Evolutionary conservation across 2,797 vertebrate genomes (phyloP).

Genomic region (Hydrolagus colliei): DNA sequence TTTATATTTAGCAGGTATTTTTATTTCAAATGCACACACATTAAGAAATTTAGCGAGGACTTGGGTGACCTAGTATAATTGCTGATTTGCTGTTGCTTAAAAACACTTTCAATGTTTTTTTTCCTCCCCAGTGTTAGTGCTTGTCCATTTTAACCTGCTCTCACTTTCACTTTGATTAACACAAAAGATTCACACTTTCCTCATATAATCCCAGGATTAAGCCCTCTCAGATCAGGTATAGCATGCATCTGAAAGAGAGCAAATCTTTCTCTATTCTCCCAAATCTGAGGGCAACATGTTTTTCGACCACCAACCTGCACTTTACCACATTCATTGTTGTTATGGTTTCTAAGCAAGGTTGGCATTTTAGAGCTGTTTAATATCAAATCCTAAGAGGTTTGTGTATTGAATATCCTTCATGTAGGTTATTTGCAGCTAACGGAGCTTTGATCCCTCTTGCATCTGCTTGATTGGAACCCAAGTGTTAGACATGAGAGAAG

Average conservation of each 20-base stretch:
- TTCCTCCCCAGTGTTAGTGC: no score
- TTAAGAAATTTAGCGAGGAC: background rate
- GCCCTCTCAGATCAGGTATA: background rate
- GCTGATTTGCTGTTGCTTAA: no score
- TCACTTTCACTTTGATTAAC: no score
- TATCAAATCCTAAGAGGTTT: background rate
- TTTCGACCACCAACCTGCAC: background rate
- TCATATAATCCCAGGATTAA: background rate
- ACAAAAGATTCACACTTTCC: background rate
- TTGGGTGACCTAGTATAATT: background rate
- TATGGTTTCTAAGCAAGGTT: background rate
- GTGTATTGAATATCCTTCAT: no score
- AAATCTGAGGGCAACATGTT: background rate
- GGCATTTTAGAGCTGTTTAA: background rate
- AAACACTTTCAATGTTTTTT: no score
- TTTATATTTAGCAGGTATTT: background rate
- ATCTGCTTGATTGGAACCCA: no score
- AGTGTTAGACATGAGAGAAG: no score
- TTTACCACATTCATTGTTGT: background rate
- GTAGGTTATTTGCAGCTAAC: no score
- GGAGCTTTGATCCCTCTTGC: no score
- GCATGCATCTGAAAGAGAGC: no score
- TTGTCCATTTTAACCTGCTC: no score
- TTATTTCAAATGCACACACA: slow-evolving; percentile 2
- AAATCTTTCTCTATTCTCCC: background rate